Evolutionary conservation across 2,888 invertebrate species (phyloP), one percentile per base, ranked within the genome.

Genomic region (Notocelia uddmanniana): DNA sequence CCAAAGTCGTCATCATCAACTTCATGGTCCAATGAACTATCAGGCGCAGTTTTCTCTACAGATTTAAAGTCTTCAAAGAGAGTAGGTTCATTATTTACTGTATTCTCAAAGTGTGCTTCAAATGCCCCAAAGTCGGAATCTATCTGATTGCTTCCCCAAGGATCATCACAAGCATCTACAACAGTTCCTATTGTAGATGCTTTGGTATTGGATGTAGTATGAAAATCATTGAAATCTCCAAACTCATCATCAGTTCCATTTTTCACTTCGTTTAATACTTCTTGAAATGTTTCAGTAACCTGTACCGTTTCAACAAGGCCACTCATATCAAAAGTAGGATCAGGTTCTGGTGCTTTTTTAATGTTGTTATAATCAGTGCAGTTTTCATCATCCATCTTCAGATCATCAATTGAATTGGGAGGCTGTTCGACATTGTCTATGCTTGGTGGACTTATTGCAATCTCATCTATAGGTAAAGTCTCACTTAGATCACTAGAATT

Each of bases 221-320:
- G 89, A 81, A 95, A 95, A 75, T 95, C 92, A 80, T 94, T 91
- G 86, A 94, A 94, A 79, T 94, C 92, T 57, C 89, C 93, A 87
- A 95, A 94, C 77, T 94, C 94, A 79, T 94, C 92, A 74, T 87
- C 81, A 41, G 59, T 71, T 2, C 68, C 60, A 69, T 41, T 68
- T 26, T 62, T 63, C 69, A 69, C 69, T 73, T 78, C 76, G 68
- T 71, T 71, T 66, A 62, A 37, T 66, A 68, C 66, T 23, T 73
- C 52, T 66, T 48, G 18, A 19, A 66, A 26, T 31, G 26, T 41
- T 11, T 58, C 66, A 26, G 45, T 26, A 19, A 37, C 37, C 8
- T 48, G 45, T 45, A 60, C 10, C 10, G 18, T 21, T 37, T 72
- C 37, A 15, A 37, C 34, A 62, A 34, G 41, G 37, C 23, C n/a